Evolutionary conservation across 2,888 invertebrate genomes (phyloP).

Genomic region (Drosophila limbata): DNA sequence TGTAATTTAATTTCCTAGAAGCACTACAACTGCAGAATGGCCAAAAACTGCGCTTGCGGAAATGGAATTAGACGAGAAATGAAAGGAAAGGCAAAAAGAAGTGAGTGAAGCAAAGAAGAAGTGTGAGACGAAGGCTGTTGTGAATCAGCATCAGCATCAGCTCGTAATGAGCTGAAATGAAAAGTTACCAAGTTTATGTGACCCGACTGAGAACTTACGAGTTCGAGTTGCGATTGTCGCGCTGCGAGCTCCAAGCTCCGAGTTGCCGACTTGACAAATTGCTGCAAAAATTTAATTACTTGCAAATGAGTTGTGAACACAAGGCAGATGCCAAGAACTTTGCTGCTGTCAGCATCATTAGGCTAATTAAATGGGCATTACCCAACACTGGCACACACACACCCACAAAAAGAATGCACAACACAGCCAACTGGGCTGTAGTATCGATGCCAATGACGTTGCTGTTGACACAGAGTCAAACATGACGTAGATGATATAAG

Average conservation of each 20-base stretch:
- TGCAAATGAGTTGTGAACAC: constrained; percentile 65
- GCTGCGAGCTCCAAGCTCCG: constrained; percentile 2
- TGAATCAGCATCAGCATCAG: constrained; percentile 38
- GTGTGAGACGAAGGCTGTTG: constrained; percentile 12
- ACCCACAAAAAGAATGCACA: not conserved
- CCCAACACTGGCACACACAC: constrained; percentile 35
- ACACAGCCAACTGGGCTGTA: constrained; percentile 4
- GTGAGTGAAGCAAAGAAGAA: not conserved
- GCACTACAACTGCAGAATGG: constrained; percentile 51
- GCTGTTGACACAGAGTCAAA: not conserved
- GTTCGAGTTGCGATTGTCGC: constrained; percentile 11
- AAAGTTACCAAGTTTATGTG: constrained; percentile 63
- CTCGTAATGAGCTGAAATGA: constrained; percentile 58
- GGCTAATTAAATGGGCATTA: constrained; percentile 57
- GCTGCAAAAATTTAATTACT: constrained; percentile 65
- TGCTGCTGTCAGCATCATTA: constrained; percentile 44
- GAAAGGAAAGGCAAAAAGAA: not conserved
- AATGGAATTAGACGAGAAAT: constrained; percentile 62
- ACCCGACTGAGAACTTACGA: constrained; percentile 51
- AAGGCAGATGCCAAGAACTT: constrained; percentile 45
- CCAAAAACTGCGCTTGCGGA: constrained; percentile 62
- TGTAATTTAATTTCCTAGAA: constrained; percentile 70
- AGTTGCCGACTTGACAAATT: constrained; percentile 58
- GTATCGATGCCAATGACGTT: constrained; percentile 5
- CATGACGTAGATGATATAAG: not conserved